Evolutionary conservation across 2,888 invertebrate species (phyloP).

Genomic region (Cosmorhoe ocellata): DNA sequence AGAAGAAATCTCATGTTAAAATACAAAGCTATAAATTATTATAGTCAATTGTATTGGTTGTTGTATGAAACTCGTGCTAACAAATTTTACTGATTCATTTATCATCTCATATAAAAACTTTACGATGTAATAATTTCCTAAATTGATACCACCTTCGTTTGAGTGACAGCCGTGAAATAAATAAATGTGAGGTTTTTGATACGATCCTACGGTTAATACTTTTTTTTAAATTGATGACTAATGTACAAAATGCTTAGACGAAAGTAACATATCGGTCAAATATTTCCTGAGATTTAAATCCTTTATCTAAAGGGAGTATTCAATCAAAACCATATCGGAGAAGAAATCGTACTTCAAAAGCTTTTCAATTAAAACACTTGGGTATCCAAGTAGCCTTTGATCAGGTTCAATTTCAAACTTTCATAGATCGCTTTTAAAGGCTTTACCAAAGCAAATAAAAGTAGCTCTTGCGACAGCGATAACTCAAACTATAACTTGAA

Average conservation of each 20-base stretch:
- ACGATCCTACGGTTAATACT: constrained; percentile 28
- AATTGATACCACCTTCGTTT: constrained; percentile 49
- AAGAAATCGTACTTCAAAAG: background rate
- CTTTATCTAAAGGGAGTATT: no score
- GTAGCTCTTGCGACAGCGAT: constrained; percentile 29
- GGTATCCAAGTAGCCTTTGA: constrained; percentile 5
- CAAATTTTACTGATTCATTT: background rate
- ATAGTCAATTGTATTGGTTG: no score
- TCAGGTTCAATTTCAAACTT: constrained; percentile 21
- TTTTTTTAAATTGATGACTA: constrained; percentile 29
- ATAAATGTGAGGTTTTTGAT: constrained; percentile 47
- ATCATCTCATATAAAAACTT: constrained; percentile 22
- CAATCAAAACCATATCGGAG: no score
- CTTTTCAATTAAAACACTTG: background rate
- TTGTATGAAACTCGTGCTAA: background rate
- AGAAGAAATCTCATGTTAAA: no score
- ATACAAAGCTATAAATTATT: no score
- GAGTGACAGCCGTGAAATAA: constrained; percentile 66
- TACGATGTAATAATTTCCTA: constrained; percentile 30
- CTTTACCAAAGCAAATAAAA: constrained; percentile 17
- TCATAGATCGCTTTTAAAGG: constrained; percentile 23
- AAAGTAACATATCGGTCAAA: no score
- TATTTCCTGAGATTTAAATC: no score
- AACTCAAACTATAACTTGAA: constrained; percentile 30
- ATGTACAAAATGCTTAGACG: constrained; percentile 18